Evolutionary conservation across 2,797 vertebrate species (phyloP).

Genomic region (Manis javanica): DNA sequence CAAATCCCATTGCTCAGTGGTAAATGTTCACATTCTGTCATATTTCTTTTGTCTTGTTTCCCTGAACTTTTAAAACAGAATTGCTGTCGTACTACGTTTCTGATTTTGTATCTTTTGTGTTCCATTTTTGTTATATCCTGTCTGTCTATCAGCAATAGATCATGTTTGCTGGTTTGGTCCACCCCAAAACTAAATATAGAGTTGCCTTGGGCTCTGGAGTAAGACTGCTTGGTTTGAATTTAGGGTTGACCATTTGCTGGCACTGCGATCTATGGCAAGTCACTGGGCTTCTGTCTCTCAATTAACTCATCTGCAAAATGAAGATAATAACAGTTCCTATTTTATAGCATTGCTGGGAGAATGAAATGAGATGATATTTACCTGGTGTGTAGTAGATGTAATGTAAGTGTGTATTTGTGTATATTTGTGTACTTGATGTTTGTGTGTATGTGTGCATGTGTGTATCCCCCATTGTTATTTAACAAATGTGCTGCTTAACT

Average conservation of each 20-base stretch:
- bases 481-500: not conserved
- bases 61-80: not conserved
- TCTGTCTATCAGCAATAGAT: not conserved
- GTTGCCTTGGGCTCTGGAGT: not conserved
- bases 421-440: not conserved
- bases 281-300: not conserved
- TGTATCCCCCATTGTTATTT: not conserved
- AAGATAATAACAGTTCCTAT: not conserved
- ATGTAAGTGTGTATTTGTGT: not conserved
- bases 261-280: not conserved
- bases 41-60: not conserved
- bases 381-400: not conserved
- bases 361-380: not conserved
- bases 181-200: not conserved
- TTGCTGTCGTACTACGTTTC: not conserved
- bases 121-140: too few relatives aligned
- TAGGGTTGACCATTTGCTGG: not conserved
- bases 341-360: not conserved
- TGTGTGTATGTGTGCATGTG: not conserved
- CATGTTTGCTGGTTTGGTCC: not conserved
- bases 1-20: not conserved
- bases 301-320: not conserved
- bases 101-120: not conserved
- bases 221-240: not conserved
- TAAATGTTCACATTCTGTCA: not conserved